phyloP scores from a whole-genome alignment of 37 sponge, comb jelly and placozoan species.

The Chondrilla cf. caribensis region DNA sequence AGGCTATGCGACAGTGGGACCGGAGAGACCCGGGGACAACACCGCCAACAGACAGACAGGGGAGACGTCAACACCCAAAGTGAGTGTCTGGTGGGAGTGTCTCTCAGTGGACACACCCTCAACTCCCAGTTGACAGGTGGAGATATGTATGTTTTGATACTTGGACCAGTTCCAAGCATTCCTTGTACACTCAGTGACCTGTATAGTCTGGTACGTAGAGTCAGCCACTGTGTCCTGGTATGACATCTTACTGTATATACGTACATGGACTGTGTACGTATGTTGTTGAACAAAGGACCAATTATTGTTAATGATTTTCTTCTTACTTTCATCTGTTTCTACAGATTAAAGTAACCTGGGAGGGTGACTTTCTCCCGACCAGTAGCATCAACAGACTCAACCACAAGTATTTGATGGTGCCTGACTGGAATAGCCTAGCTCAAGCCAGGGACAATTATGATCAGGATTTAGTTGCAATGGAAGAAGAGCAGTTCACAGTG shows the following conservation, averaged over 20 bases:
- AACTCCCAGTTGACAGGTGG: no score
- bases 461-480: not conserved
- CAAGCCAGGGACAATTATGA: not conserved
- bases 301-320: no score
- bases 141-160: not conserved
- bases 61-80: conserved; percentile 46
- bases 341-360: conserved; percentile 71
- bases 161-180: not conserved
- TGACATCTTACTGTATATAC: no score
- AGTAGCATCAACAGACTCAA: conserved; percentile 31
- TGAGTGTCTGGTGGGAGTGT: not conserved
- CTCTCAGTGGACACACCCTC: no score
- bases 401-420: conserved; percentile 61
- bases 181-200: no score
- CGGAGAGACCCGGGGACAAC: conserved; percentile 49
- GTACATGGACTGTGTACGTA: no score
- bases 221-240: no score
- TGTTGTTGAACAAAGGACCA: no score
- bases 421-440: conserved; percentile 45
- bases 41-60: conserved; percentile 34
- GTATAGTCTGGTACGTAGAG: no score
- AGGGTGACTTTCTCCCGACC: conserved; percentile 65
- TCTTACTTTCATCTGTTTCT: no score
- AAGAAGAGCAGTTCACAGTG: conserved; percentile 38
- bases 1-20: conserved; percentile 63